Base-by-base conservation (phyloP, 1,140 invertebrate genomes). In the Drosophila tristis region DNA sequence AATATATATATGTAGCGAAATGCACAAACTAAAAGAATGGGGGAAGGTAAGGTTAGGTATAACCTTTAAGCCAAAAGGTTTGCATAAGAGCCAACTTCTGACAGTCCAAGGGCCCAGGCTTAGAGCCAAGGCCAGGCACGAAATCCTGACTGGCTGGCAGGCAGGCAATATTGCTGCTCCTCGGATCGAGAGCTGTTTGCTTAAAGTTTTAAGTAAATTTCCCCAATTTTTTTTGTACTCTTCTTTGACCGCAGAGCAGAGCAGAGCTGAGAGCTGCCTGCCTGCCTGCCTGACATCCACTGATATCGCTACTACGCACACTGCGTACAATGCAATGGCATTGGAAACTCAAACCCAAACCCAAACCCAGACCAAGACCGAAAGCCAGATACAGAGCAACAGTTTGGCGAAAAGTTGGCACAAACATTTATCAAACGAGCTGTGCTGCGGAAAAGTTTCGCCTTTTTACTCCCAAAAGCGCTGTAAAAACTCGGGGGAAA, bases 401-500 rank as follows among this genome's bases (percentile, higher is more conserved):
- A 86, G 81, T 86, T 86, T 82, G 84, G 78, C 78, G 20, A 53
- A 86, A 86, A 86, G 84, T 86, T 78, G 63, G 67, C 58, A 74
- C 61, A 82, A 86, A 87, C 81, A 86, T 86, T 86, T 86, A 82
- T 86, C 82, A 81, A 86, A 60, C 78, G 63, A 70, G 81, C 74
- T 63, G 58, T 51, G 64, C 67, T 62, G 55, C 49, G 60, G 61
- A 50, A 49, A 80, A 76, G 42, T 77, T 77, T 77, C 45, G 6
- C 51, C 68, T 51, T 31, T 16, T 60, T 48, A 8, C 20, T 29
- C 35, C 31, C 47, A 55, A 72, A 68, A 75, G 45, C 49, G 50
- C 15, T 54, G 53, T 55, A 53, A 80, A 70, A 79, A 57, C 45
- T 15, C n/a, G n/a, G 9, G 15, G 16, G 53, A 56, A 79, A 59